Conservation (phyloP, 2,113 vertebrate species). For the Bubalus kerabau region DNA sequence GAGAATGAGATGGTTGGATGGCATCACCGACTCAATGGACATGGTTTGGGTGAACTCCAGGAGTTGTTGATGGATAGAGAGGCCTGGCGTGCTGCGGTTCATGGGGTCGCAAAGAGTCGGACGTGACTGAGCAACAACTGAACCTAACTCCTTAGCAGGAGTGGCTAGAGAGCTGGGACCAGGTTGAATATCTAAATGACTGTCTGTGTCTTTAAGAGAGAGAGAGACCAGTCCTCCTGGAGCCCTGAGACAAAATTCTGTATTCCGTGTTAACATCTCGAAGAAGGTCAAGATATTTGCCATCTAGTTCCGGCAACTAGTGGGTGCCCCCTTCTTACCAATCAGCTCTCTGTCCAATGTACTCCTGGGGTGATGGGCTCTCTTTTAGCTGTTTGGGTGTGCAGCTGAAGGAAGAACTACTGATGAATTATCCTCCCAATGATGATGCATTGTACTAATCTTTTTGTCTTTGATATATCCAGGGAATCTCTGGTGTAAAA, state of each 20-base stretch:
- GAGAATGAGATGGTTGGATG: no score
- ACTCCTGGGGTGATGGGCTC: accelerated
- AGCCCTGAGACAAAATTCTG: not conserved
- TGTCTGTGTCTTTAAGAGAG: not conserved
- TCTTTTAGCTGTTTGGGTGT: not conserved
- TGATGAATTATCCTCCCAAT: not conserved
- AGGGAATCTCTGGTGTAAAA: not conserved
- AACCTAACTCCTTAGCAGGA: not conserved
- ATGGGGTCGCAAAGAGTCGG: no score
- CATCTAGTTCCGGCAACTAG: not conserved
- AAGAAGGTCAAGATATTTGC: not conserved
- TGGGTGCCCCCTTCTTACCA: accelerated
- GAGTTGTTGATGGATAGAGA: no score
- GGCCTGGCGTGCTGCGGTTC: no score
- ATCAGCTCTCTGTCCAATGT: not conserved
- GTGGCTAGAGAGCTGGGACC: not conserved
- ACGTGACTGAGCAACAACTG: no score
- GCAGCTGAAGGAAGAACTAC: not conserved
- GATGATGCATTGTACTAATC: not conserved
- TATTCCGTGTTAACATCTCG: not conserved
- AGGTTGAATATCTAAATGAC: not conserved
- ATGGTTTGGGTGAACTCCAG: no score
- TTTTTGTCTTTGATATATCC: not conserved
- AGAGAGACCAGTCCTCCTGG: not conserved
- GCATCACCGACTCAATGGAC: no score